Percentiles rank a stretch among this genome's conserved stretches.
Conservation (phyloP, 2,797 vertebrate genomes). For the Tokudaia tokunoshimensis region DNA sequence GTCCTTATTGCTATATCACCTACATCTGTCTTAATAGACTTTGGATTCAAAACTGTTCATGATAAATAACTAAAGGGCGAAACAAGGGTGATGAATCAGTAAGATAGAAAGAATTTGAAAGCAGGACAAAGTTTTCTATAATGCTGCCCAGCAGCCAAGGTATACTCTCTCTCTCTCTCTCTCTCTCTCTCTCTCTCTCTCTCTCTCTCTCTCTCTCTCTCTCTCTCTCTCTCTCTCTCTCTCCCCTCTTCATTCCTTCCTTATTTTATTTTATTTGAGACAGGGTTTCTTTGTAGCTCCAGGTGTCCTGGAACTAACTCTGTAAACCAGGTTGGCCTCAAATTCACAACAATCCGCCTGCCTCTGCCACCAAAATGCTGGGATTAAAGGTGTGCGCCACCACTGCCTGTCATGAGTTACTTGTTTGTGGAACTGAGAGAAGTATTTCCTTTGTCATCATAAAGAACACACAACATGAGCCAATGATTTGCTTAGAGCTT, state of each 20-base stretch:
- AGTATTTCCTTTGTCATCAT: constrained; percentile 13
- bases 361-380: neutral
- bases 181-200: neutral
- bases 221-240: too few relatives aligned
- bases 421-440: neutral
- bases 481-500: neutral
- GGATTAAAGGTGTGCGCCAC: neutral
- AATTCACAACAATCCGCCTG: neutral
- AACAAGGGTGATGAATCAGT: neutral
- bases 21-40: neutral
- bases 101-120: neutral
- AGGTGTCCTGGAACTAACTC: neutral
- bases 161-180: neutral
- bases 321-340: neutral
- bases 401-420: neutral
- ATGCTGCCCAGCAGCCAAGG: neutral
- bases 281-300: neutral
- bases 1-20: neutral
- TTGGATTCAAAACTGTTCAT: neutral
- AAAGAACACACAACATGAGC: neutral
- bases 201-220: too few relatives aligned
- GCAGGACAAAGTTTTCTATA: neutral
- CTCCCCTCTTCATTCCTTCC: too few relatives aligned
- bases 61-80: neutral
- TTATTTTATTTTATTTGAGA: neutral